Evolutionary conservation across 1,140 invertebrate genomes (phyloP).

Genomic region (Caenorhabditis remanei): DNA sequence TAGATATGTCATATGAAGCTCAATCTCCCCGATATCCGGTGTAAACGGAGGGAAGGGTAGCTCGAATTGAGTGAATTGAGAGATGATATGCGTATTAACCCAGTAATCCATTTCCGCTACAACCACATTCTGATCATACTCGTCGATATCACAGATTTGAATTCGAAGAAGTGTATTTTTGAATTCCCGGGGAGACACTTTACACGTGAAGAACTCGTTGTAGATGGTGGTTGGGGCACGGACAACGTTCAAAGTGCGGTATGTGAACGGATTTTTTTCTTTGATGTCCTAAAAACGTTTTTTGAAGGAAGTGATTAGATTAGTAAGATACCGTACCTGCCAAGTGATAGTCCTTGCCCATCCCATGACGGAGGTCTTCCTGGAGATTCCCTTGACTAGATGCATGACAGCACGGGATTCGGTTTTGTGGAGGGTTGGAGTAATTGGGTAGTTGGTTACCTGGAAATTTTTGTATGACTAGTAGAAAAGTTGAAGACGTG

Average conservation of each 20-base stretch:
- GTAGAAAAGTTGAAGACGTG: no score
- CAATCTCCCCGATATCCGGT: conserved; percentile 41
- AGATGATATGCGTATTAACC: conserved; percentile 45
- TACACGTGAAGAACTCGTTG: conserved; percentile 41
- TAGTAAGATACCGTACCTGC: neutral
- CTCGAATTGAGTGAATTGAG: conserved; percentile 49
- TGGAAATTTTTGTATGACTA: neutral
- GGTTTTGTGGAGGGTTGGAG: conserved; percentile 23
- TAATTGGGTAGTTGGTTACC: conserved; percentile 31
- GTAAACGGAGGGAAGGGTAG: conserved; percentile 32
- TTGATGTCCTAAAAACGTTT: neutral
- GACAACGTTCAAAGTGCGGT: conserved; percentile 27
- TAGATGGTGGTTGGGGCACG: conserved; percentile 21
- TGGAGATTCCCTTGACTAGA: conserved; percentile 27
- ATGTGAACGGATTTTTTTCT: conserved; percentile 41
- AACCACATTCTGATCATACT: conserved; percentile 15
- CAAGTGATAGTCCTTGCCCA: conserved; percentile 44
- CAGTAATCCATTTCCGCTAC: conserved; percentile 45
- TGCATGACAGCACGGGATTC: conserved; percentile 43
- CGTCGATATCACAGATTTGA: conserved; percentile 47
- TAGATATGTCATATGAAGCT: conserved; percentile 25
- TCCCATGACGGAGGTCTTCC: conserved; percentile 30
- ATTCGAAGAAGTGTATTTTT: conserved; percentile 42
- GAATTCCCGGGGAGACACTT: conserved; percentile 37
- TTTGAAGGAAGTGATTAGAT: neutral